phyloP scores from a whole-genome alignment of 2,797 vertebrate species.

The Passerculus sandwichensis region DNA sequence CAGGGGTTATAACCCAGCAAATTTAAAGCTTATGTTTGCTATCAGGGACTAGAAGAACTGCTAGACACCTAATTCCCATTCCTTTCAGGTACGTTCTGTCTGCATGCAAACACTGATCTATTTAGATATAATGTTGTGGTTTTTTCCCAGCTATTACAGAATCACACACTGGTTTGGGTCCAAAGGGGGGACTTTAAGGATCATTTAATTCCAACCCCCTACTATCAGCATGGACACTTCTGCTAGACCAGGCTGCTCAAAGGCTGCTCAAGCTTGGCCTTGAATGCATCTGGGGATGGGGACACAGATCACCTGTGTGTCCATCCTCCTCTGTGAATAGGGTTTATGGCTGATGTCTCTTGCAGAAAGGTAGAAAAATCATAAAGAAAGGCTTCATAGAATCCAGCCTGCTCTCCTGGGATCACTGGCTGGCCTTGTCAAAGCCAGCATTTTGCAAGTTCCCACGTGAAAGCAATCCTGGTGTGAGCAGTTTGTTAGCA shows the following conservation, averaged over 20 bases:
- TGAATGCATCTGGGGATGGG: neutral
- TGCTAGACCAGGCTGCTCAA: neutral
- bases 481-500: neutral
- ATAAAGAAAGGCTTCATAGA: neutral
- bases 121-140: neutral
- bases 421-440: neutral
- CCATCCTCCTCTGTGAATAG: neutral
- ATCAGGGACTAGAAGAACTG: neutral
- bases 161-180: neutral
- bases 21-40: neutral
- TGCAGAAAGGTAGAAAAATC: neutral
- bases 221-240: neutral
- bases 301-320: neutral
- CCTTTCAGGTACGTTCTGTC: neutral
- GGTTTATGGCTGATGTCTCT: neutral
- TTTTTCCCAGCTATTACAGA: neutral
- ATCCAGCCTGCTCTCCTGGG: neutral
- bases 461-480: neutral
- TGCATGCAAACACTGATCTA: neutral
- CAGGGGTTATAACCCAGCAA: neutral
- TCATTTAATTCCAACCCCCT: neutral
- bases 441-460: neutral
- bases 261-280: neutral
- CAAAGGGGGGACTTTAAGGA: neutral
- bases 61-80: neutral